These are phyloP conservation scores for Boleophthalmus pectinirostris DNA, from an alignment of 2,113 vertebrate genomes.

Conservation along the genomic window DNA sequence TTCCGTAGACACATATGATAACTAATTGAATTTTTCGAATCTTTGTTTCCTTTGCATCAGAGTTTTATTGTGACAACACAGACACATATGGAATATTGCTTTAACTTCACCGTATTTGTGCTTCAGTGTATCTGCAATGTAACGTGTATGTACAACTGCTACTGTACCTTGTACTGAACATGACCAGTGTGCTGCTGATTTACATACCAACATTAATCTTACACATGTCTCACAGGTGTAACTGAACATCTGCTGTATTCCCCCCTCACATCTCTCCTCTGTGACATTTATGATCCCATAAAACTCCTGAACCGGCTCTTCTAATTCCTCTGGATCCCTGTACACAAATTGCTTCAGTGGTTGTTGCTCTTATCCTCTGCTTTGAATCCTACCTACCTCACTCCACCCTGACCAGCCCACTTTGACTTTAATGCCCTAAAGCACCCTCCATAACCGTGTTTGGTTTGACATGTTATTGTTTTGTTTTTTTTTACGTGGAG, in stretches of 20 bases:
- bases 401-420: constrained; percentile 3
- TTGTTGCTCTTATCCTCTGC: constrained; percentile 6
- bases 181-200: background rate
- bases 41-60: too few species aligned
- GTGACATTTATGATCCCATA: constrained; percentile 45
- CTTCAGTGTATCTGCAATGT: background rate
- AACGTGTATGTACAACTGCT: background rate
- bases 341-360: constrained; percentile 10
- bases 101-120: too few species aligned
- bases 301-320: constrained; percentile 39
- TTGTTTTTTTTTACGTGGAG: constrained; percentile 24
- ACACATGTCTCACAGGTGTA: background rate
- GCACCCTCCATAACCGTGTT: constrained; percentile 24
- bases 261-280: constrained; percentile 8
- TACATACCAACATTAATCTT: background rate
- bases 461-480: constrained; percentile 30
- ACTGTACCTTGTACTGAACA: background rate
- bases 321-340: constrained; percentile 22
- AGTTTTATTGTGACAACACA: too few species aligned
- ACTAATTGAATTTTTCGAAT: too few species aligned
- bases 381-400: background rate
- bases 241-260: constrained; percentile 38
- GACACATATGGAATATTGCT: too few species aligned
- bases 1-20: too few species aligned
- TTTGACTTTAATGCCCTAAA: background rate